phyloP scores from a whole-genome alignment of 2,888 invertebrate species.

The Leuctra nigra region DNA sequence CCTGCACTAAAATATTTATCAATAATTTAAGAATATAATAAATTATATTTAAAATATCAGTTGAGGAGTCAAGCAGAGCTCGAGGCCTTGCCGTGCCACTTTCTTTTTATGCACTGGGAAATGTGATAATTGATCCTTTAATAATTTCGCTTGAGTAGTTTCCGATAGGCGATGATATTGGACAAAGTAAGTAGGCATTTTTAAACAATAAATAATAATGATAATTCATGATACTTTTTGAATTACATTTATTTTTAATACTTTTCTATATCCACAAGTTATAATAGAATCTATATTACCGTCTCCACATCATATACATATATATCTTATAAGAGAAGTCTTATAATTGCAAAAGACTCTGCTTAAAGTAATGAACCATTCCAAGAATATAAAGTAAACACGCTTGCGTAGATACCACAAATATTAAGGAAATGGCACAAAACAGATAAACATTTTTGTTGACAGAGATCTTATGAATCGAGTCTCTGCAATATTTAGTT shows the following conservation, averaged over 20 bases:
- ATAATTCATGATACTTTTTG: background rate
- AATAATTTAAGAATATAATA: no score
- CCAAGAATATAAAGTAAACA: conserved; percentile 23
- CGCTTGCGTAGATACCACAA: conserved; percentile 18
- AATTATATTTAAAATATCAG: no score
- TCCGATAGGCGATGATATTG: no score
- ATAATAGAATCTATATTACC: conserved; percentile 27
- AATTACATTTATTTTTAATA: conserved; percentile 30
- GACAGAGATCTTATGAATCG: conserved; percentile 20
- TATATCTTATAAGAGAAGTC: conserved; percentile 26
- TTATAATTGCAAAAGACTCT: conserved; percentile 28
- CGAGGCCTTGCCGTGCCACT: no score
- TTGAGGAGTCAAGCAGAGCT: no score
- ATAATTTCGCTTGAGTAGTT: no score
- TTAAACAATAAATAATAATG: background rate
- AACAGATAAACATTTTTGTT: conserved; percentile 16
- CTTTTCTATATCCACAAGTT: conserved; percentile 29
- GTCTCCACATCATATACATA: conserved; percentile 29
- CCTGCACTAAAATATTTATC: no score
- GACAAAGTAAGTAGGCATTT: background rate
- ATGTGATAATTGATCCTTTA: no score
- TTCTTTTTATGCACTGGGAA: no score
- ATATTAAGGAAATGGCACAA: conserved; percentile 27
- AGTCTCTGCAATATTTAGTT: conserved; percentile 24
- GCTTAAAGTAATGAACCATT: conserved; percentile 27